phyloP scores from a whole-genome alignment of 2,113 vertebrate genomes.

The Mus pahari region DNA sequence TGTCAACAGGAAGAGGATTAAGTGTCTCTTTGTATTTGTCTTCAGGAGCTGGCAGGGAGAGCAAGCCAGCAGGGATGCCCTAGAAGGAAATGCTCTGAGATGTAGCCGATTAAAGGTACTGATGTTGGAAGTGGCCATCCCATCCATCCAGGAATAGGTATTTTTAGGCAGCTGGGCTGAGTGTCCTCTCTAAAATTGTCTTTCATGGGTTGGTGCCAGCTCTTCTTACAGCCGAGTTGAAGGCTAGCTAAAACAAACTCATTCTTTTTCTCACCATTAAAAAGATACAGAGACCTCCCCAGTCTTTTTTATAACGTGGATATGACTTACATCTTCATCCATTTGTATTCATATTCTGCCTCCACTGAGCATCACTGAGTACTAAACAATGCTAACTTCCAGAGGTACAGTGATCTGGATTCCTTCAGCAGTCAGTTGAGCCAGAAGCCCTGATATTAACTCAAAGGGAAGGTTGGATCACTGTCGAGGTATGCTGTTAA shows the following conservation, averaged over 20 bases:
- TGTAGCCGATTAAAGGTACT: background rate
- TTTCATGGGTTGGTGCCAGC: conserved; percentile 13
- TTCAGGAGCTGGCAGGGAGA: background rate
- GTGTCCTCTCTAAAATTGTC: conserved; percentile 11
- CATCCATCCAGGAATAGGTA: background rate
- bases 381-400: background rate
- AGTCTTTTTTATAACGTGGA: background rate
- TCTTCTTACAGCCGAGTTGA: background rate
- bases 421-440: background rate
- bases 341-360: too few species aligned
- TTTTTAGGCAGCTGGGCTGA: background rate
- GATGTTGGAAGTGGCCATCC: background rate
- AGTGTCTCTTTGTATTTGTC: background rate
- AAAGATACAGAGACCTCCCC: background rate
- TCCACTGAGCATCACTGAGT: background rate
- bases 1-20: background rate
- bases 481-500: background rate
- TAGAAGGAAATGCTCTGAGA: background rate
- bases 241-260: background rate
- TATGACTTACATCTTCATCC: background rate
- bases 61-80: background rate
- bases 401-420: background rate
- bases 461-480: background rate
- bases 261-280: background rate
- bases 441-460: background rate